Evolutionary conservation across 2,888 invertebrate genomes (phyloP).

Genomic region (Aplocera efformata): DNA sequence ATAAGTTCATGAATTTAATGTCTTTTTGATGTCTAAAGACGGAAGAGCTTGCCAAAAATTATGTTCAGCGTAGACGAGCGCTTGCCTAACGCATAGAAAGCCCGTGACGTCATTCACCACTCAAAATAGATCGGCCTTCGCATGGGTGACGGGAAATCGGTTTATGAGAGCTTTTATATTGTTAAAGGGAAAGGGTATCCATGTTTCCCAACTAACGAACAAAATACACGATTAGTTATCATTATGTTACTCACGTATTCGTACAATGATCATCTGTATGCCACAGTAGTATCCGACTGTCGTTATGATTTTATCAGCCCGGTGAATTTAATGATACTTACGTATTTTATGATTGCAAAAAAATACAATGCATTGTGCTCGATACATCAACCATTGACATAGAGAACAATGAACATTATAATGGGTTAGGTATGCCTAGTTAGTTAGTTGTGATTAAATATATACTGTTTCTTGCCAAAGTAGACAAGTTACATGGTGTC

Average conservation of each 20-base stretch:
- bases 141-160: conserved; percentile 57
- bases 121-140: conserved; percentile 68
- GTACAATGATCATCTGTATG: conserved; percentile 27
- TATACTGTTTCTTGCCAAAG: no score
- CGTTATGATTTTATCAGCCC: conserved; percentile 15
- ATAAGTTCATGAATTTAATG: background rate
- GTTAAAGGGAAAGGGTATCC: conserved; percentile 44
- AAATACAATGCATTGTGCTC: conserved; percentile 19
- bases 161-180: conserved; percentile 47
- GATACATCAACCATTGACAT: conserved; percentile 13
- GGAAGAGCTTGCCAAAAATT: conserved; percentile 20
- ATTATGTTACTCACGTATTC: conserved; percentile 8
- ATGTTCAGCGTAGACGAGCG: conserved; percentile 15
- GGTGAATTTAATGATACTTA: conserved; percentile 11
- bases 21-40: conserved; percentile 5
- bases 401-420: conserved; percentile 17
- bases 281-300: conserved; percentile 21
- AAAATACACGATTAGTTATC: conserved; percentile 2
- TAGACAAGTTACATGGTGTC: conserved; percentile 5
- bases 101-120: conserved; percentile 51
- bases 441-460: conserved; percentile 1
- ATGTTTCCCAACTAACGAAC: conserved; percentile 34
- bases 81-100: conserved; percentile 53
- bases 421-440: conserved; percentile 3
- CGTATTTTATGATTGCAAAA: conserved; percentile 17